Conservation (phyloP, 2,888 invertebrate species). For the Acanthacorydalis orientalis region DNA sequence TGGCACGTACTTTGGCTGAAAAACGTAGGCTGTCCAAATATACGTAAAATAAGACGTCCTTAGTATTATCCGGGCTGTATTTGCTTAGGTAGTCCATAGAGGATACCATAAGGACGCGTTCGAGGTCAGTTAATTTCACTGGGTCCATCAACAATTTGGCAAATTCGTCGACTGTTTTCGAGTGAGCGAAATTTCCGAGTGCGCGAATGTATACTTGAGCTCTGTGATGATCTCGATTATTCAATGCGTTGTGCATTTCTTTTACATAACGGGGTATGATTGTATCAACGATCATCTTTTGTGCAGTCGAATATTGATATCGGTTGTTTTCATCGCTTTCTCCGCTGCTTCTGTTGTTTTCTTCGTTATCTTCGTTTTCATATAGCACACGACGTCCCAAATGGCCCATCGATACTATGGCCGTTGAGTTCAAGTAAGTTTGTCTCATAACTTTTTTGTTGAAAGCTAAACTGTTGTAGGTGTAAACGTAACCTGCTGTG, state of each 20-base stretch:
- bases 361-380: constrained; percentile 40
- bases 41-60: constrained; percentile 43
- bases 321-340: constrained; percentile 28
- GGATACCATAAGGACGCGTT: constrained; percentile 43
- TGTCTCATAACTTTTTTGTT: constrained; percentile 35
- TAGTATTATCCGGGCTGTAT: constrained; percentile 32
- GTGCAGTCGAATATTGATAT: constrained; percentile 8
- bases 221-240: constrained; percentile 32
- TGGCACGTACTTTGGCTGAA: constrained; percentile 43
- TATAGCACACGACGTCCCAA: constrained; percentile 15
- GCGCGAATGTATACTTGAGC: constrained; percentile 44
- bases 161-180: constrained; percentile 37
- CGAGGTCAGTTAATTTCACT: constrained; percentile 35
- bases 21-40: constrained; percentile 47
- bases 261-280: constrained; percentile 41
- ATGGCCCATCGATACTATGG: constrained; percentile 33
- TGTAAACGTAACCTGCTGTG: constrained; percentile 34
- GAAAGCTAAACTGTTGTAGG: constrained; percentile 30
- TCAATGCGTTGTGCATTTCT: constrained; percentile 34
- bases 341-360: constrained; percentile 48
- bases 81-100: constrained; percentile 34
- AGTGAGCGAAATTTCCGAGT: constrained; percentile 47
- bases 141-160: constrained; percentile 51
- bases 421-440: constrained; percentile 33
- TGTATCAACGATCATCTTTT: constrained; percentile 26